Evolutionary conservation across 2,888 invertebrate species (phyloP).

Genomic region (Epistrophe eligans): DNA sequence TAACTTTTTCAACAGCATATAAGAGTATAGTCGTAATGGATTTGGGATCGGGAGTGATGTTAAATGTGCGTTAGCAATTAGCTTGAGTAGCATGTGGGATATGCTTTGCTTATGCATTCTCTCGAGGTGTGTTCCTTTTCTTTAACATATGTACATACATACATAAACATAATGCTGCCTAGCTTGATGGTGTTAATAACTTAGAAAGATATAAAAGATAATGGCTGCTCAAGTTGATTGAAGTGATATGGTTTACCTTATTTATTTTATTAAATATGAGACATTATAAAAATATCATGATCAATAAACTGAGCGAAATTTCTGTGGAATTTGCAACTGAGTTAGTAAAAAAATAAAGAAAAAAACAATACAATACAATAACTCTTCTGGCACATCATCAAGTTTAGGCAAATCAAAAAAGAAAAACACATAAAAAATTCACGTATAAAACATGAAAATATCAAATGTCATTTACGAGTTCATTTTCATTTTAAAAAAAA

Average conservation of each 20-base stretch:
- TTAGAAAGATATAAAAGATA: not conserved
- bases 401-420: not conserved
- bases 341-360: not conserved
- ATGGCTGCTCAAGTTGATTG: not conserved
- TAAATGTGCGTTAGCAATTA: constrained; percentile 52
- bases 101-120: constrained; percentile 8
- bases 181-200: constrained; percentile 28
- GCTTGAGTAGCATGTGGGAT: constrained; percentile 27
- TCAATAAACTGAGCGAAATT: not conserved
- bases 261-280: not conserved
- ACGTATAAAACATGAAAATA: not conserved
- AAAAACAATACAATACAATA: not conserved
- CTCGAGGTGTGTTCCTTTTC: constrained; percentile 34
- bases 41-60: constrained; percentile 3
- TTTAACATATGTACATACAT: too few relatives aligned
- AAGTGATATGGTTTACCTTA: not conserved
- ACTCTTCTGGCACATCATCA: constrained; percentile 5
- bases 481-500: not conserved
- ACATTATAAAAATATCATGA: not conserved
- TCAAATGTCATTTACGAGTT: constrained; percentile 18
- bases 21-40: not conserved
- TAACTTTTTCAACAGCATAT: constrained; percentile 18
- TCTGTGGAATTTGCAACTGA: constrained; percentile 1
- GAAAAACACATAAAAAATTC: not conserved
- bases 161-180: not conserved